phyloP scores from a whole-genome alignment of 2,797 vertebrate species.

The Aythya fuligula region DNA sequence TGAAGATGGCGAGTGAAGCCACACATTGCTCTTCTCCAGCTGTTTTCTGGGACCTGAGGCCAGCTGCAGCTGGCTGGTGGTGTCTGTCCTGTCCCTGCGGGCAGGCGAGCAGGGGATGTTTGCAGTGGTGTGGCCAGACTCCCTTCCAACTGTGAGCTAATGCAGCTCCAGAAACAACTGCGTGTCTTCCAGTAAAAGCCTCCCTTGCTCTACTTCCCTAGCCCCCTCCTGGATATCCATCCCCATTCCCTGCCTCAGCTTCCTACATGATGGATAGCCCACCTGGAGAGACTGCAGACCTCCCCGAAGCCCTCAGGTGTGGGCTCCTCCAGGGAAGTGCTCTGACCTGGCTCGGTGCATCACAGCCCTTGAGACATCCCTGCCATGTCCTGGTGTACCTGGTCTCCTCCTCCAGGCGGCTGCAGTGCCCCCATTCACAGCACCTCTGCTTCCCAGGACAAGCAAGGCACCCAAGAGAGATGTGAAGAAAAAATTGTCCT shows the following conservation, averaged over 20 bases:
- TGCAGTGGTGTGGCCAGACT: background rate
- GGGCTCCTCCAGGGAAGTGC: background rate
- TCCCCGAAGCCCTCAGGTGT: background rate
- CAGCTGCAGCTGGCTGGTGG: background rate
- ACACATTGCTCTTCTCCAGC: background rate
- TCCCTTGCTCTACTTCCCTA: background rate
- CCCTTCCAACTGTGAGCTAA: slow-evolving; percentile 43
- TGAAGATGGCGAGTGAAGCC: background rate
- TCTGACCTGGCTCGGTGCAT: background rate
- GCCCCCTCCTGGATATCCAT: background rate
- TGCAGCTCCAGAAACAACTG: background rate
- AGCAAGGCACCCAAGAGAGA: background rate
- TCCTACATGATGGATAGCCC: fast-evolving
- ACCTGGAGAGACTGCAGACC: background rate
- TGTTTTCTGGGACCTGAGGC: background rate
- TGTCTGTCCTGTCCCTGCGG: background rate
- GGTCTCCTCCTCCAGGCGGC: background rate
- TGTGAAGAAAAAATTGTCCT: background rate
- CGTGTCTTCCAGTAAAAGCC: background rate
- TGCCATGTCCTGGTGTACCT: fast-evolving
- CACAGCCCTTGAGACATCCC: background rate
- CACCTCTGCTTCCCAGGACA: background rate
- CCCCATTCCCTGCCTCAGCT: background rate
- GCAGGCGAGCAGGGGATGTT: background rate
- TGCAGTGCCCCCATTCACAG: background rate